Evolutionary conservation across 2,797 vertebrate species (phyloP).

Genomic region (Thunnus albacares): DNA sequence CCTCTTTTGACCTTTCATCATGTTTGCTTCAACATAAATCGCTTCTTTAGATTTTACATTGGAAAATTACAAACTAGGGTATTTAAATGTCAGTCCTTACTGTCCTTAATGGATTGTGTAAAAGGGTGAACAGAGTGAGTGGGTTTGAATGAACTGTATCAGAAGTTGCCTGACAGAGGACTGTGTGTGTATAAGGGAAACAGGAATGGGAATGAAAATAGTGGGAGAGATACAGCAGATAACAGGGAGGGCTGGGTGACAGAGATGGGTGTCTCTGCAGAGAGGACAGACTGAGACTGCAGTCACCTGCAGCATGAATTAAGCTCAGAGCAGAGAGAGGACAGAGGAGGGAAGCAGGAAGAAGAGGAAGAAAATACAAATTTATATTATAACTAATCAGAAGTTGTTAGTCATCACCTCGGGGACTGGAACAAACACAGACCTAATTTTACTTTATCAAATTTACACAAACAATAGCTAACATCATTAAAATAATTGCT

Average conservation of each 20-base stretch:
- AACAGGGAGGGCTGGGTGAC: slow-evolving; percentile 11
- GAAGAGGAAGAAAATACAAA: background rate
- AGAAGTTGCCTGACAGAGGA: background rate
- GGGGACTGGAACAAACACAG: background rate
- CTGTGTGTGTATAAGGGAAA: slow-evolving; percentile 8
- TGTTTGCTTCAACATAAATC: slow-evolving; percentile 6
- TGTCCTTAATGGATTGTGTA: background rate
- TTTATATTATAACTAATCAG: background rate
- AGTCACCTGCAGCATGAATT: background rate
- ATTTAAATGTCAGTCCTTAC: background rate
- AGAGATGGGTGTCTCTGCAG: slow-evolving; percentile 19
- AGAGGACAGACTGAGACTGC: slow-evolving; percentile 15
- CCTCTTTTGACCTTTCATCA: slow-evolving; percentile 17
- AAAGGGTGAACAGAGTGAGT: background rate
- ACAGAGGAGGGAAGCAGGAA: background rate
- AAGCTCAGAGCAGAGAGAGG: background rate
- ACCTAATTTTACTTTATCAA: background rate
- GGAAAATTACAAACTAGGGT: background rate
- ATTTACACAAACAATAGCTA: background rate
- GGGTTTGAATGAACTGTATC: background rate
- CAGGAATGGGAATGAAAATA: background rate
- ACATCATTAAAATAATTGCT: background rate
- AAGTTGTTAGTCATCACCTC: background rate
- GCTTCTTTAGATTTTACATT: background rate
- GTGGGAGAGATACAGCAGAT: background rate